These are phyloP conservation scores for Exocentrus adspersus DNA, from an alignment of 2,888 invertebrate genomes.

Conservation along the genomic window DNA sequence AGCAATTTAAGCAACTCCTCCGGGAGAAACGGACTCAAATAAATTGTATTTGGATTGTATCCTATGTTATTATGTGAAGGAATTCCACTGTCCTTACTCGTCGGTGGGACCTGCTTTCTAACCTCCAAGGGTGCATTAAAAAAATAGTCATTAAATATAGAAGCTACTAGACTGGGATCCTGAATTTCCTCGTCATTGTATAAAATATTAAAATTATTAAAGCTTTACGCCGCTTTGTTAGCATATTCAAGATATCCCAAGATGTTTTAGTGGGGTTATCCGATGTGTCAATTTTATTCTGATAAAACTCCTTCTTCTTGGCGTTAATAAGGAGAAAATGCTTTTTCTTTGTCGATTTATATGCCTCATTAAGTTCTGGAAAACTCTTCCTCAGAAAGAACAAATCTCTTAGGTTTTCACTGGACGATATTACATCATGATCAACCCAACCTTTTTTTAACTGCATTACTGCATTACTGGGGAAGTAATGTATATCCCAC, in stretches of 20 bases:
- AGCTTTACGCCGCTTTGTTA: not conserved
- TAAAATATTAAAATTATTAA: not conserved
- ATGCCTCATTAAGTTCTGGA: not conserved
- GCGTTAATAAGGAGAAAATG: conserved; percentile 4
- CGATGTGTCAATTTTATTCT: conserved; percentile 8
- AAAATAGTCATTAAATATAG: not conserved
- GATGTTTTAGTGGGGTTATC: conserved; percentile 5
- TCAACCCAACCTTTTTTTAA: not conserved
- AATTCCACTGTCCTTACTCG: no score
- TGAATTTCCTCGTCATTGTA: no score
- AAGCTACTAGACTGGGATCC: not conserved
- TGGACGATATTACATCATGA: conserved; percentile 7
- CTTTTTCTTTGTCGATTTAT: not conserved
- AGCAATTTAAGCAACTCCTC: no score
- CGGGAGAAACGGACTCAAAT: no score
- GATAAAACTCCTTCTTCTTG: not conserved
- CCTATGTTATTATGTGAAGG: no score
- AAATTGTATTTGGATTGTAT: no score
- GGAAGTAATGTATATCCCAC: no score
- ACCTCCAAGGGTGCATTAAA: not conserved
- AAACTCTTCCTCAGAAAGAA: not conserved
- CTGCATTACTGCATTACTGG: no score
- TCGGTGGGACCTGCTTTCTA: no score
- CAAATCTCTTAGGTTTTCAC: conserved; percentile 1
- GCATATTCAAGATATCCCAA: conserved; percentile 5